Evolutionary conservation across 2,113 vertebrate species (phyloP), one percentile per base, ranked within the genome.

Genomic region (Hippocampus guttulatus): DNA sequence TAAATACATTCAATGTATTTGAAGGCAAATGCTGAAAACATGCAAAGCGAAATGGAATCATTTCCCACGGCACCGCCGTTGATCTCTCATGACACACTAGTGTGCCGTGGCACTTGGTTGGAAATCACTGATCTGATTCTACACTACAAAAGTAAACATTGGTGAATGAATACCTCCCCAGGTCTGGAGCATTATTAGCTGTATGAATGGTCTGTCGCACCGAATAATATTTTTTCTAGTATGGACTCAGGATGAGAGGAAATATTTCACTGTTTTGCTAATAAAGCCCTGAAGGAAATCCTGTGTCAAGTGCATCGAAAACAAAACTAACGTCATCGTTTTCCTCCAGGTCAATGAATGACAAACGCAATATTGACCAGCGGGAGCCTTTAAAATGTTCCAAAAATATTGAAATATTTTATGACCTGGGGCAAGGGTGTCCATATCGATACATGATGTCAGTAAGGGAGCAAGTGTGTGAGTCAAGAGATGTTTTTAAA

Each of bases 401-500:
- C 38, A 65, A 23, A 65, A 47, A 47, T 18, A 47, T 65, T 65
- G 3, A 47, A 45, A 65, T 15, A 65, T 16, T 65, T 65, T 45
- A 23, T 45, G 40, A 33, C 55, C n/a, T 25, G 16, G 15, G 20
- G 49, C 25, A 8, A 54, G 23, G 23, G 27, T 67, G 43, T 58
- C 11, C 47, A 45, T 58, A 60, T 68, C 55, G 63, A 65, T 33
- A 68, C 30, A 30, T 52, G 47, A 33, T 68, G 47, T 69, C 25
- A 33, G 51, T 60, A 1, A 58, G 64, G 47, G 0, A 69, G 38
- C 47, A 23, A 33, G 47, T 54, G 16, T 58, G 57, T 70, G 74
- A 70, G 21, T 75, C 43, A 9, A 2, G 65, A n/a, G 11, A 63
- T 76, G 51, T 69, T 71, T 87, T 78, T 84, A 70, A 76, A 78